Evolutionary conservation across 2,113 vertebrate species (phyloP).

Genomic region (Tychaedon coryphoeus): DNA sequence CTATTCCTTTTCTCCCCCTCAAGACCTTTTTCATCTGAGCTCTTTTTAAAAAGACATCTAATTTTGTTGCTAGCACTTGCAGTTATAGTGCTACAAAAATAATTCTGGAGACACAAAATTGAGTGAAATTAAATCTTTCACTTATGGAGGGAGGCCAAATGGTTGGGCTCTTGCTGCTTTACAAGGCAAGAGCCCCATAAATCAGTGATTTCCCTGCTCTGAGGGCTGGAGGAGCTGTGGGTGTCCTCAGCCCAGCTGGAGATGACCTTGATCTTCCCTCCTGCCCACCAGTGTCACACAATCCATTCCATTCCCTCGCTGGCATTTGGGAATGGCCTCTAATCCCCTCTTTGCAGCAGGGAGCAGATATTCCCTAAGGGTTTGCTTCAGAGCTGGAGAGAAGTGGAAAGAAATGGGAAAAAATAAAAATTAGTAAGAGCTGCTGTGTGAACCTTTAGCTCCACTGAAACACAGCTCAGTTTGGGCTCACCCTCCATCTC

Average conservation of each 20-base stretch:
- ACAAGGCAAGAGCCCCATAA: conserved; percentile 10
- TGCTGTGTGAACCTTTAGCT: not conserved
- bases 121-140: conserved; percentile 42
- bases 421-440: not conserved
- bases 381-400: not conserved
- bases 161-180: not conserved
- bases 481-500: not conserved
- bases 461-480: not conserved
- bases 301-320: not conserved
- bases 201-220: not conserved
- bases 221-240: not conserved
- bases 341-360: not conserved
- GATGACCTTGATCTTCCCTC: not conserved
- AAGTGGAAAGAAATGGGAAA: not conserved
- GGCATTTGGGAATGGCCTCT: not conserved
- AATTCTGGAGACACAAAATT: conserved; percentile 27
- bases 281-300: not conserved
- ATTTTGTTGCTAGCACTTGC: conserved; percentile 61
- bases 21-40: conserved; percentile 63
- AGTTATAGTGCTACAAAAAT: conserved; percentile 32
- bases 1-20: conserved; percentile 42
- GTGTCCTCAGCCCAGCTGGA: not conserved
- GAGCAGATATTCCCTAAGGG: not conserved
- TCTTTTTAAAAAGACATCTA: conserved; percentile 71
- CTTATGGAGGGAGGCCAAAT: not conserved